Evolutionary conservation across 2,797 vertebrate species (phyloP), one percentile per base, ranked within the genome.

Genomic region (Molossus molossus): DNA sequence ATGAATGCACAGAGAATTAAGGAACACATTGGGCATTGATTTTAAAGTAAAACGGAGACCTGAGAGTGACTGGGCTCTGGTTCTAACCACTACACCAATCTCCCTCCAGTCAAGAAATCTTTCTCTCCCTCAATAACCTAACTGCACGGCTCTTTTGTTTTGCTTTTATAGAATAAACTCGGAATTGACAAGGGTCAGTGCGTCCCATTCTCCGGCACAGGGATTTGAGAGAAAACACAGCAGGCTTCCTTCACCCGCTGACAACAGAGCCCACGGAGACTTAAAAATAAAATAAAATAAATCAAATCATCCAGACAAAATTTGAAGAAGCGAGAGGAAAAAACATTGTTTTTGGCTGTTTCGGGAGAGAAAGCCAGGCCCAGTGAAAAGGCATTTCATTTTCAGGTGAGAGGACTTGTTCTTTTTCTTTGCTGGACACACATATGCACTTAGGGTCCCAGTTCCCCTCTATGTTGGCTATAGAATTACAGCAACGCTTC

Each of bases 131-230:
- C 58, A 57, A 0, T 79, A 84, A 96, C 48, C 45, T 90, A 84
- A 93, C 70, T 48, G n/a, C n/a, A 69, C 10, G 64, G 11, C 4
- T 73, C 73, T 91, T 95, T 73, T 85, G 62, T 90, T 87, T 82
- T 80, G 33, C 70, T 94, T 95, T 96, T 27, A 60, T 37, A 86
- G 40, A 77, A 48, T 91, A 83, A 81, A 92, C 79, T 79, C 77
- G 91, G 75, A 89, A 84, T 45, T 95, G 92, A 84, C 81, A 93
- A 94, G 79, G 73, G 72, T 93, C 55, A 77, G 29, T 23, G 37
- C 11, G 29, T 91, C 62, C 4, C 23, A 15, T 67, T 73, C 76
- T 67, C 83, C 69, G 37, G 76, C 27, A 25, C 76, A 95, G 72
- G 50, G 65, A 95, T 92, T 87, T 89, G 69, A 82, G 70, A 91